Conservation (phyloP, 2,888 invertebrate genomes). For the Halictus ligatus region DNA sequence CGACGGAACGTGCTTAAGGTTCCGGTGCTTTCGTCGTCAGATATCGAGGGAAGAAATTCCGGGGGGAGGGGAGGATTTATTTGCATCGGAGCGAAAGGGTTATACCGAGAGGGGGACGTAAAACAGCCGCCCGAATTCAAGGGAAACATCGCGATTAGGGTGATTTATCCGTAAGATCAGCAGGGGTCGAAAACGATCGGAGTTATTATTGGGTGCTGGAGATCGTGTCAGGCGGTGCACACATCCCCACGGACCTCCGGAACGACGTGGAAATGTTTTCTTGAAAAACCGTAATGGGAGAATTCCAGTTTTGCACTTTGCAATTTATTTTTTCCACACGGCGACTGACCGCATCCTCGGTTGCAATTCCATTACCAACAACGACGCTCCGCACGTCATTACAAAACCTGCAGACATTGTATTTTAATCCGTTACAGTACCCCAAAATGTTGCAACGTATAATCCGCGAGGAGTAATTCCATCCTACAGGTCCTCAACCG, state of each 20-base stretch:
- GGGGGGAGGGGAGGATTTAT: neutral
- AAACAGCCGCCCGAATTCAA: neutral
- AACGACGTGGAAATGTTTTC: neutral
- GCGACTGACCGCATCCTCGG: neutral
- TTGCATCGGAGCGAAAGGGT: neutral
- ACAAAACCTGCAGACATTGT: neutral
- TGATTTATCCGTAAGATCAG: neutral
- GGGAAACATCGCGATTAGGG: slow-evolving; percentile 6
- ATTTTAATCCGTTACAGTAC: neutral
- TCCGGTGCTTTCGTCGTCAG: neutral
- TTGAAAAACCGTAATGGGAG: neutral
- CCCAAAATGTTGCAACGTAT: neutral
- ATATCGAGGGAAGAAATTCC: neutral
- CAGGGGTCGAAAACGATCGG: slow-evolving; percentile 1
- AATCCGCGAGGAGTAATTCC: neutral
- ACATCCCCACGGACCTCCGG: neutral
- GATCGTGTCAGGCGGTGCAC: neutral
- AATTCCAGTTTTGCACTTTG: neutral
- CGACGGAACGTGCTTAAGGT: slow-evolving; percentile 19
- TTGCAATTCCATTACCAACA: neutral
- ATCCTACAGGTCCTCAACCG: neutral
- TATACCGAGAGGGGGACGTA: neutral
- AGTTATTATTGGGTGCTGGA: neutral
- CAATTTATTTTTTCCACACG: neutral
- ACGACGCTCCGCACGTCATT: neutral